A percentile compares a stretch with the other conserved stretches of the same genome.
Evolutionary conservation across 2,113 vertebrate genomes (phyloP).

Genomic region (Stigmatopora nigra): DNA sequence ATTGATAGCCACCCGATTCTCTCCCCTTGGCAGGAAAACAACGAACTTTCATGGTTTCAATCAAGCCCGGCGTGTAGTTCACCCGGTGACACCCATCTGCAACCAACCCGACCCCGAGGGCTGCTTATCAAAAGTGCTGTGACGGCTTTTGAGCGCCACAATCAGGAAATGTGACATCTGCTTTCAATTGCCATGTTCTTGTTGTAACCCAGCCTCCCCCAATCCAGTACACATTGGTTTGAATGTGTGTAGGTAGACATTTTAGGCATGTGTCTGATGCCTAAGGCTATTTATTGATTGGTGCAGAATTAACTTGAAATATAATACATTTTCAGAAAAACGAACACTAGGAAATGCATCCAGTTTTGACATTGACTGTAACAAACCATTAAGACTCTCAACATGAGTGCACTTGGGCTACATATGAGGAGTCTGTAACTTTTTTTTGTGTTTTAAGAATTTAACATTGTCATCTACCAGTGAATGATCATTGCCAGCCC

Average conservation of each 20-base stretch:
- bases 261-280: conserved; percentile 19
- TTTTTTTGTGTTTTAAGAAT: neutral
- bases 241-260: conserved; percentile 38
- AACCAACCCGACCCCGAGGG: conserved; percentile 34
- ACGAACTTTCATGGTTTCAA: conserved; percentile 52
- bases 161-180: conserved; percentile 65
- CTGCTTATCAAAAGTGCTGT: conserved; percentile 29
- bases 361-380: conserved; percentile 1
- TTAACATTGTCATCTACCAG: conserved; percentile 1
- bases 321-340: conserved; percentile 14
- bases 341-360: conserved; percentile 20
- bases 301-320: conserved; percentile 25
- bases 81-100: conserved; percentile 33
- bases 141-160: conserved; percentile 42
- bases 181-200: conserved; percentile 55
- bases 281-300: conserved; percentile 27
- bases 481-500: neutral
- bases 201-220: conserved; percentile 12
- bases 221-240: conserved; percentile 21
- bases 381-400: conserved; percentile 12
- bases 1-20: conserved; percentile 52
- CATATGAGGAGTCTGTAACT: conserved; percentile 11
- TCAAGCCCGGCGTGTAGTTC: conserved; percentile 34
- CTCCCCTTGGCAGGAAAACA: conserved; percentile 38
- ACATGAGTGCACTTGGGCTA: conserved; percentile 6